Evolutionary conservation across 2,888 invertebrate species (phyloP).

Genomic region (Calliopum simillimum): DNA sequence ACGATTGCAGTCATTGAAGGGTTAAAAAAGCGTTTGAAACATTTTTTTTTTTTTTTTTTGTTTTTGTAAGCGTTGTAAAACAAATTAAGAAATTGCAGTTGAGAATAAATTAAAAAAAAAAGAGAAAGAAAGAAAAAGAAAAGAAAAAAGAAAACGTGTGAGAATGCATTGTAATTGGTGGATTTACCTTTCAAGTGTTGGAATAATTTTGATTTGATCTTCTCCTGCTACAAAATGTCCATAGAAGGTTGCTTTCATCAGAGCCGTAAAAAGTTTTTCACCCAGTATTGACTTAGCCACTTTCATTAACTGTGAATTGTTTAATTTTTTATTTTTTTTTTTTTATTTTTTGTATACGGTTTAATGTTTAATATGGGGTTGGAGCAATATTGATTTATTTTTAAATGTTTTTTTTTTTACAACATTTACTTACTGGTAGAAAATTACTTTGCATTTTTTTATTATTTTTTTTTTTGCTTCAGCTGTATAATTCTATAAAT

Average conservation of each 20-base stretch:
- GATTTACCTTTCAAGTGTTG: conserved; percentile 80
- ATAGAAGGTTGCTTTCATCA: conserved; percentile 97
- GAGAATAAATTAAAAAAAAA: conserved; percentile 40
- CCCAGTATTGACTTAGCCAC: conserved; percentile 80
- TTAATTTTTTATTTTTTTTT: too few species aligned
- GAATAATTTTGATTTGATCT: conserved; percentile 87
- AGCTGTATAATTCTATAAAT: too few species aligned
- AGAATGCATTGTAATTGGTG: conserved; percentile 48
- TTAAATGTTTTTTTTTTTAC: too few species aligned
- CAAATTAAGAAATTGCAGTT: conserved; percentile 27
- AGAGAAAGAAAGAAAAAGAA: conserved; percentile 50
- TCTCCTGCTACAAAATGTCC: conserved; percentile 99
- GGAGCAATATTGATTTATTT: too few species aligned
- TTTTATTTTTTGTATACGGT: too few species aligned
- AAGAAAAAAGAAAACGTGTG: conserved; percentile 51
- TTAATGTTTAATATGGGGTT: too few species aligned
- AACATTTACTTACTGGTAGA: too few species aligned
- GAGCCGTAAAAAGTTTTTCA: conserved; percentile 79
- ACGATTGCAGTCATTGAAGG: conserved; percentile 17
- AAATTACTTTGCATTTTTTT: too few species aligned
- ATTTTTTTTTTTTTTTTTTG: too few species aligned
- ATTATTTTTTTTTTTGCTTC: too few species aligned
- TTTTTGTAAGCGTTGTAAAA: conserved; percentile 33
- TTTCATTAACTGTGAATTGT: conserved; percentile 82
- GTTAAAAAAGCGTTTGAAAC: conserved; percentile 34